phyloP scores from a whole-genome alignment of 2,113 vertebrate species.

The Calonectris borealis region DNA sequence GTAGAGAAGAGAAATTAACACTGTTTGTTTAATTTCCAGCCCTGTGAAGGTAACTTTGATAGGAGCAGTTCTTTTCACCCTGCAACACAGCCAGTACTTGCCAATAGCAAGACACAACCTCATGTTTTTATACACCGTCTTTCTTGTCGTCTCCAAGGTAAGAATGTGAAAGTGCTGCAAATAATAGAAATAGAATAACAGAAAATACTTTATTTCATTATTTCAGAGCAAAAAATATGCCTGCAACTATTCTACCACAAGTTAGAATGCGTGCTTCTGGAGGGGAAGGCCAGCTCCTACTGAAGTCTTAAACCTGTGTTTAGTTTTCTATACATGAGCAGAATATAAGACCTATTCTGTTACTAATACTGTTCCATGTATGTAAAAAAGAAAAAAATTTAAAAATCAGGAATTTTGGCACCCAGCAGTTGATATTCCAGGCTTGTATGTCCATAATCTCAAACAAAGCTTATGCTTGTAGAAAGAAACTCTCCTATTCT shows the following conservation, averaged over 20 bases:
- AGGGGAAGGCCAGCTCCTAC: not conserved
- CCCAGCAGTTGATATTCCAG: not conserved
- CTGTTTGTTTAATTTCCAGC: constrained; percentile 75
- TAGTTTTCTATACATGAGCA: not conserved
- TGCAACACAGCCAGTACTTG: constrained; percentile 84
- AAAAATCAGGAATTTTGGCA: not conserved
- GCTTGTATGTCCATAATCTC: not conserved
- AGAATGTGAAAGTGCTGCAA: constrained; percentile 18
- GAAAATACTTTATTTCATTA: not conserved
- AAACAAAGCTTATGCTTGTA: not conserved
- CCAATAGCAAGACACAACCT: constrained; percentile 85
- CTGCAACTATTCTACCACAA: not conserved
- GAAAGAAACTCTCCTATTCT: not conserved
- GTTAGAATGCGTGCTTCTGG: not conserved
- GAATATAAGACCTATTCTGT: not conserved
- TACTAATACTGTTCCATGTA: not conserved
- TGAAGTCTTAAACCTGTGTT: not conserved
- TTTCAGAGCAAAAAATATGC: not conserved
- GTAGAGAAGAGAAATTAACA: not conserved
- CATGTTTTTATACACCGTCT: constrained; percentile 88
- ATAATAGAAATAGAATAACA: not conserved
- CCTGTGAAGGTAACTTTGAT: constrained; percentile 90
- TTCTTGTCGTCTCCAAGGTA: constrained; percentile 90
- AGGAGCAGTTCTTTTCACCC: constrained; percentile 89
- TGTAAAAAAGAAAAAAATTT: not conserved